Evolutionary conservation across 2,888 invertebrate genomes (phyloP).

Genomic region (Lasioglossum oenotherae): DNA sequence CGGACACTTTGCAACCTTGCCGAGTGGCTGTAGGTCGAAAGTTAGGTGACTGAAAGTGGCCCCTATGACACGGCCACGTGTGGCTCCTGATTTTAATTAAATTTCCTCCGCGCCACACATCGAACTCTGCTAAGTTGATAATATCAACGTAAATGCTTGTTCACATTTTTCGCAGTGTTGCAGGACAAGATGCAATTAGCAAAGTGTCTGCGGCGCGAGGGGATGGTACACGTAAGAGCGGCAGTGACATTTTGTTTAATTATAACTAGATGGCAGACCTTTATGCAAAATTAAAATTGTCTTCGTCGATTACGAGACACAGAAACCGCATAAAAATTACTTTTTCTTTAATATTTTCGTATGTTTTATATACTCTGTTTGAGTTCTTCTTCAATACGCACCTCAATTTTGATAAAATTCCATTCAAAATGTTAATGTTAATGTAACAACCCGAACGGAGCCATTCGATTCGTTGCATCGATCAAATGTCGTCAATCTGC

Average conservation of each 20-base stretch:
- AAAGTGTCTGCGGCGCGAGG: not conserved
- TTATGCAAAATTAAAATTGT: no score
- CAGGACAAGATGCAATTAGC: not conserved
- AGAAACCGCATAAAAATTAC: no score
- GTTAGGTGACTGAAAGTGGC: not conserved
- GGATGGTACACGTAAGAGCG: not conserved
- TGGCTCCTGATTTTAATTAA: not conserved
- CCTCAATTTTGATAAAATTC: not conserved
- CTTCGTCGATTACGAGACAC: no score
- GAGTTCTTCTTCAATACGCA: no score
- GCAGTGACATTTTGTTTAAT: not conserved
- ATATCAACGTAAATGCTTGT: not conserved
- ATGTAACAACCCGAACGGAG: not conserved
- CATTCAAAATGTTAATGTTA: not conserved
- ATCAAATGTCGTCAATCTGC: not conserved
- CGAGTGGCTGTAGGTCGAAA: not conserved
- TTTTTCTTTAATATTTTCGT: no score
- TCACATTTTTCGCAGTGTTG: not conserved
- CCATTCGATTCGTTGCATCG: not conserved
- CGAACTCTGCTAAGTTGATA: not conserved
- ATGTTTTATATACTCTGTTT: no score
- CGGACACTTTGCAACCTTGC: not conserved
- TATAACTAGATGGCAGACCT: not conserved
- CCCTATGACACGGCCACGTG: not conserved
- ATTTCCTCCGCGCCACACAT: not conserved